A percentile compares a stretch with the other conserved stretches of the same genome.
These are phyloP conservation scores for Callinectes sapidus DNA, from an alignment of 2,888 invertebrate genomes.

Conservation along the genomic window DNA sequence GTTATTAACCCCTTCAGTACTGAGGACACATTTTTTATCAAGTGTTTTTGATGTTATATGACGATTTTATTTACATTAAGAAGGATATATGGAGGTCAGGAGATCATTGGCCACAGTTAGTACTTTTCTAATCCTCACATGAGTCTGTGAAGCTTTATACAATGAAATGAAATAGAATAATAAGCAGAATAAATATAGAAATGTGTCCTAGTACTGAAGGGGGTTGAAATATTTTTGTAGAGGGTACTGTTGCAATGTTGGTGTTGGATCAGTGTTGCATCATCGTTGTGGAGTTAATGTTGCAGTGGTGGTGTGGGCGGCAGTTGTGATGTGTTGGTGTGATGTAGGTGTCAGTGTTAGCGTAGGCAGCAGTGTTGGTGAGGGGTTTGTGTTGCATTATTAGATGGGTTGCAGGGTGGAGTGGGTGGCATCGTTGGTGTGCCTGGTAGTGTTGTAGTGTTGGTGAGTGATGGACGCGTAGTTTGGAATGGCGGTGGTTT, in stretches of 20 bases:
- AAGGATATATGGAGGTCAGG: no score
- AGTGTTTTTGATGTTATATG: no score
- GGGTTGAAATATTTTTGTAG: neutral
- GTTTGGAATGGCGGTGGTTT: neutral
- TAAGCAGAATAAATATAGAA: no score
- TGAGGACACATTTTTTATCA: no score
- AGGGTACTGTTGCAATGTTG: neutral
- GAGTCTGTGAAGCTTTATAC: no score
- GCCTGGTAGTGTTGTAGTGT: neutral
- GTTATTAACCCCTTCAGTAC: no score
- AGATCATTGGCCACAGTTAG: no score
- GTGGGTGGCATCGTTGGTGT: neutral
- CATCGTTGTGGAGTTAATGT: neutral
- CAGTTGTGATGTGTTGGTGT: neutral
- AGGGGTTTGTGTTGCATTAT: neutral
- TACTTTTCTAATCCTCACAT: no score
- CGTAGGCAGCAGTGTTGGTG: neutral
- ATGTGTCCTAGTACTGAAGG: neutral
- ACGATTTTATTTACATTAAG: no score
- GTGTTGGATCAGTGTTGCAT: neutral
- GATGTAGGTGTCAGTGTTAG: neutral
- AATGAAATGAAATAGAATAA: no score
- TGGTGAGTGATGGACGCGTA: neutral
- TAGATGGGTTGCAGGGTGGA: neutral
- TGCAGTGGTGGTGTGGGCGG: neutral